phyloP scores from a whole-genome alignment of 1,140 invertebrate genomes.

The Hormaphis cornu region DNA sequence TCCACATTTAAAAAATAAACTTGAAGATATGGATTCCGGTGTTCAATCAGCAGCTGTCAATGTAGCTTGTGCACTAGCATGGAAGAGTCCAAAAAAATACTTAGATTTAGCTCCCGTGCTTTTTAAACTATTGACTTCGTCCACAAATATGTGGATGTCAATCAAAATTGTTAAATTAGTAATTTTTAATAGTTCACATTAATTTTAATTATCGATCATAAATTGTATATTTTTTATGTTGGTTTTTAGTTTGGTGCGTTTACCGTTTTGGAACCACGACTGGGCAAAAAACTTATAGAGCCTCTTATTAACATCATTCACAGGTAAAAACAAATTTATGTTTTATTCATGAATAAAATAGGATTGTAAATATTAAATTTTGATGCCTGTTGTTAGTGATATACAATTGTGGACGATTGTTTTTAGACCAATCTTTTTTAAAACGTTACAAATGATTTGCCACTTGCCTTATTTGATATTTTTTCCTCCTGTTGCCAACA shows the following conservation, averaged over 20 bases:
- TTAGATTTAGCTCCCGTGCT: conserved; percentile 94
- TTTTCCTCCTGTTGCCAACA: too few relatives aligned
- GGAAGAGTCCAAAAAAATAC: conserved; percentile 99
- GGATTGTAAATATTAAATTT: too few relatives aligned
- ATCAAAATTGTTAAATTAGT: conserved; percentile 99
- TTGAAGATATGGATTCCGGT: conserved; percentile 97
- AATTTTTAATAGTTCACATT: conserved; percentile 43
- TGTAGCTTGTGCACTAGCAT: conserved; percentile 98
- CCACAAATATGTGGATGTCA: conserved; percentile 99
- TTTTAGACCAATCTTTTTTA: too few relatives aligned
- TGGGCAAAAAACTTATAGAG: conserved; percentile 99
- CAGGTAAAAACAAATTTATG: conserved; percentile 64
- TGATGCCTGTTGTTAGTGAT: too few relatives aligned
- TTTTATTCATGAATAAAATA: background rate
- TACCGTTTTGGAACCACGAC: conserved; percentile 97
- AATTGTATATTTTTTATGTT: background rate
- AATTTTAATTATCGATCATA: conserved; percentile 2
- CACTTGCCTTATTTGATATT: too few relatives aligned
- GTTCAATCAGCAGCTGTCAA: conserved; percentile 99
- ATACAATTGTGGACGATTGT: too few relatives aligned
- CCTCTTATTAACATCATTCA: conserved; percentile 99
- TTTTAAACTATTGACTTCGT: conserved; percentile 99
- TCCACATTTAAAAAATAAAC: conserved; percentile 95
- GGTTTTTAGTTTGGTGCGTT: conserved; percentile 93
- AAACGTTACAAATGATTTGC: too few relatives aligned